Evolutionary conservation across 2,888 invertebrate genomes (phyloP).

Genomic region (Nomada flava): DNA sequence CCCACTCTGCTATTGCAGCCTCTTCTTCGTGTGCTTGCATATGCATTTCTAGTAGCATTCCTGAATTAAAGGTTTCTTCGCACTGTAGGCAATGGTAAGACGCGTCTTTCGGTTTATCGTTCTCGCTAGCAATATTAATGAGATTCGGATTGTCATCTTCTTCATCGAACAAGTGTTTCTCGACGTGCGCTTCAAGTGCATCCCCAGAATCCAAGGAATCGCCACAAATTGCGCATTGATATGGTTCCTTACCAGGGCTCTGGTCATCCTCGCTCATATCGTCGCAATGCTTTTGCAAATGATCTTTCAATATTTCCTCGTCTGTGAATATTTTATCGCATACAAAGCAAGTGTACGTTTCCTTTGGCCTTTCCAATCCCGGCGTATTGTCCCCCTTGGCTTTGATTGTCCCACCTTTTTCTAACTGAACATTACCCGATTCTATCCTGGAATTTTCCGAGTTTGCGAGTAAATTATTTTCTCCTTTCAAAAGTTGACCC

Average conservation of each 20-base stretch:
- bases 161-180: conserved; percentile 80
- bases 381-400: conserved; percentile 7
- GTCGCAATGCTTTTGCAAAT: conserved; percentile 81
- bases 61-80: conserved; percentile 74
- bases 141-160: conserved; percentile 81
- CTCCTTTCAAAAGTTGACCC: conserved; percentile 7
- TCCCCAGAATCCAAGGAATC: conserved; percentile 78
- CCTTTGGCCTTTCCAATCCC: conserved; percentile 36
- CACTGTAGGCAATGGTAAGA: conserved; percentile 76
- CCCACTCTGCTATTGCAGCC: conserved; percentile 78
- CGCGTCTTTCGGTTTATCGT: conserved; percentile 54
- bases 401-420: conserved; percentile 26
- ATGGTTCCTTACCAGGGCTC: conserved; percentile 72
- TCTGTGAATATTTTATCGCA: conserved; percentile 81
- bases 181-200: conserved; percentile 78
- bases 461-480: conserved; percentile 10
- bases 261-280: conserved; percentile 77
- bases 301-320: conserved; percentile 80
- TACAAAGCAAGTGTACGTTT: conserved; percentile 79
- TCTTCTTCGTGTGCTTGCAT: conserved; percentile 81
- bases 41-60: conserved; percentile 79
- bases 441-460: neutral
- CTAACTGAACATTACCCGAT: conserved; percentile 17
- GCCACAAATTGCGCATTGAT: conserved; percentile 81
- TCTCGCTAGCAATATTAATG: conserved; percentile 72